Conservation (phyloP, 92 coral and sea anemone species). For the Porites cylindrica region DNA sequence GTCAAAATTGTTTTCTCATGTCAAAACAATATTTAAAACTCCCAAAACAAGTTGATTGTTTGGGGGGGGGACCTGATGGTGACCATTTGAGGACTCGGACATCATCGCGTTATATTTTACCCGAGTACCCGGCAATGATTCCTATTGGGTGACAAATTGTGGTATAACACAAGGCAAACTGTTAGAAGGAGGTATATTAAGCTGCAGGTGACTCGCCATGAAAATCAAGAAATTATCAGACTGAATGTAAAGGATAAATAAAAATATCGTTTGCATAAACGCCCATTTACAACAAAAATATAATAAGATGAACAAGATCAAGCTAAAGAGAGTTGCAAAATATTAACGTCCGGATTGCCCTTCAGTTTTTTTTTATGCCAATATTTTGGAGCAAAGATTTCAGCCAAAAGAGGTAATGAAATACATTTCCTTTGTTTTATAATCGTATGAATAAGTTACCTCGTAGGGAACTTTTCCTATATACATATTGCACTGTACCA, state of each 20-base stretch:
- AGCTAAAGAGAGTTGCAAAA: background rate
- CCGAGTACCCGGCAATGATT: background rate
- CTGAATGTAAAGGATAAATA: background rate
- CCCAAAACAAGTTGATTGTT: background rate
- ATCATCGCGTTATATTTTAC: background rate
- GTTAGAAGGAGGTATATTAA: slow-evolving; percentile 13
- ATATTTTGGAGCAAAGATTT: no score
- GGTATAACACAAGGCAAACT: slow-evolving; percentile 12
- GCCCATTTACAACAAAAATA: background rate
- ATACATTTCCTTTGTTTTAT: no score
- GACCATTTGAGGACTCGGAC: background rate
- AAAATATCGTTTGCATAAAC: background rate
- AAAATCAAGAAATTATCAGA: background rate
- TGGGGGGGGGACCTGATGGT: background rate
- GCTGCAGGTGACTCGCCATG: slow-evolving; percentile 34
- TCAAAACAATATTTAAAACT: background rate
- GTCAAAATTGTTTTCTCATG: slow-evolving; percentile 5
- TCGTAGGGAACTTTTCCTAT: no score
- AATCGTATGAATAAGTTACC: no score
- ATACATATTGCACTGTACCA: no score
- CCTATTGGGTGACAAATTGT: background rate
- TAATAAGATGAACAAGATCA: background rate
- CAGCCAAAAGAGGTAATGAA: no score
- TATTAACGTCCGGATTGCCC: background rate
- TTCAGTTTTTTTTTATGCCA: no score